phyloP scores from a whole-genome alignment of 2,113 vertebrate genomes.

The Pseudorasbora parva region DNA sequence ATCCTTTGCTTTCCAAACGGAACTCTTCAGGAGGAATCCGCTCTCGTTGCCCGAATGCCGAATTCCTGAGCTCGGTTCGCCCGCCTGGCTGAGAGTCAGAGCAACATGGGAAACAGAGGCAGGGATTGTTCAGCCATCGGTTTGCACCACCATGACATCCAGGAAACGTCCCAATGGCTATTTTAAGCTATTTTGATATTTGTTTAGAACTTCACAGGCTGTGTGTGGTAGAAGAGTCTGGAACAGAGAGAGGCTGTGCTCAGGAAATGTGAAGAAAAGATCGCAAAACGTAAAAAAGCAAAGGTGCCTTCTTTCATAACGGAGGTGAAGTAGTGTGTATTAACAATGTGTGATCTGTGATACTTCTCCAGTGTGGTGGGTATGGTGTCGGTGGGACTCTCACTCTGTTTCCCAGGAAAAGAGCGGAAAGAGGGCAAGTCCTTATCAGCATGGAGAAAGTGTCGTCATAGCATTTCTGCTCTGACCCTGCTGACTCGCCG shows the following conservation, averaged over 20 bases:
- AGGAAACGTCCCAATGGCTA: slow-evolving; percentile 69
- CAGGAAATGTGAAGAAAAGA: background rate
- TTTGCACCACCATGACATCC: slow-evolving; percentile 65
- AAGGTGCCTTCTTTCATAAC: background rate
- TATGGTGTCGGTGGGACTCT: slow-evolving; percentile 24
- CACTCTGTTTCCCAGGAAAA: slow-evolving; percentile 61
- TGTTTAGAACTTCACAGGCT: slow-evolving; percentile 64
- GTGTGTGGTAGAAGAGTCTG: slow-evolving; percentile 43
- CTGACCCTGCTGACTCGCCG: slow-evolving; percentile 78
- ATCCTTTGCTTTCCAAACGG: slow-evolving; percentile 65
- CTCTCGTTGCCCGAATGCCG: slow-evolving; percentile 50
- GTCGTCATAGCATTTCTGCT: slow-evolving; percentile 75
- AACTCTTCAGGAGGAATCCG: slow-evolving; percentile 65
- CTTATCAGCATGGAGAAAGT: slow-evolving; percentile 75
- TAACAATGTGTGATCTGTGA: slow-evolving; percentile 9
- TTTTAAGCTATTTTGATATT: slow-evolving; percentile 70
- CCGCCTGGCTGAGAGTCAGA: slow-evolving; percentile 45
- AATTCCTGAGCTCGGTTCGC: slow-evolving; percentile 59
- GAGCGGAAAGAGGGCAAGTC: slow-evolving; percentile 65
- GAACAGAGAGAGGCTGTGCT: slow-evolving; percentile 43
- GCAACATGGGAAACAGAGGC: slow-evolving; percentile 65
- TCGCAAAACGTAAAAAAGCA: background rate
- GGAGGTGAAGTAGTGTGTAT: background rate
- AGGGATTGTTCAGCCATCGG: slow-evolving; percentile 62
- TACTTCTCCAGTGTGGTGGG: background rate